Conservation (phyloP, 2,113 vertebrate species). For the Ondatra zibethicus region DNA sequence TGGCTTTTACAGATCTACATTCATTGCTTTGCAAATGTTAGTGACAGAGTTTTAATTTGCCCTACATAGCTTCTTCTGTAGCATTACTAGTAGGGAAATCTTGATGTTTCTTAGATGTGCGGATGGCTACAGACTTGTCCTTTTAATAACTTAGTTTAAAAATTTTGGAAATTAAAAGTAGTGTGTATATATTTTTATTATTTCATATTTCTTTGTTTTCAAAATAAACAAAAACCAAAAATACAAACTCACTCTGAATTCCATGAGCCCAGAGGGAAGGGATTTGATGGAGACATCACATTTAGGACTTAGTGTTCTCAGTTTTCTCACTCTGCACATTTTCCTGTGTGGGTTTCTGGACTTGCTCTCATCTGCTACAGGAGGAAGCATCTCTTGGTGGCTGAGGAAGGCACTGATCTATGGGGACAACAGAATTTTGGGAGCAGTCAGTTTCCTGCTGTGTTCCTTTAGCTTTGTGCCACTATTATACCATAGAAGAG, state of each 20-base stretch:
- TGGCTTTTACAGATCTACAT: conserved; percentile 42
- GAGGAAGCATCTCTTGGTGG: neutral
- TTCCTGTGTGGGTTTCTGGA: neutral
- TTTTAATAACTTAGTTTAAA: neutral
- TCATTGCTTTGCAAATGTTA: conserved; percentile 38
- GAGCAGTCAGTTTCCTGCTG: neutral
- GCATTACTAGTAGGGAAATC: conserved; percentile 18
- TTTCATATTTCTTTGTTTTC: neutral
- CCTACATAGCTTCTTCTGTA: neutral
- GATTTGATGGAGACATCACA: too few species aligned
- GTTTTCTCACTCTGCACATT: neutral
- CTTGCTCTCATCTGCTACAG: neutral
- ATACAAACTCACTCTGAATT: neutral
- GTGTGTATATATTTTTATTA: neutral
- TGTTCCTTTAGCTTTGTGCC: neutral
- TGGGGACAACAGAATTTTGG: neutral
- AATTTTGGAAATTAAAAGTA: neutral
- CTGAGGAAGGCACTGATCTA: neutral
- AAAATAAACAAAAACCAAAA: neutral
- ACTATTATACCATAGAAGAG: neutral
- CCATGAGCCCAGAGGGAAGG: neutral
- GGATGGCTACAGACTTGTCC: neutral
- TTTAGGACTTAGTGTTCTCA: neutral
- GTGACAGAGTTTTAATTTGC: conserved; percentile 44
- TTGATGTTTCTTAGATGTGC: conserved; percentile 5